These are phyloP conservation scores for Candidula unifasciata DNA, from an alignment of 2,888 invertebrate genomes.

Conservation along the genomic window DNA sequence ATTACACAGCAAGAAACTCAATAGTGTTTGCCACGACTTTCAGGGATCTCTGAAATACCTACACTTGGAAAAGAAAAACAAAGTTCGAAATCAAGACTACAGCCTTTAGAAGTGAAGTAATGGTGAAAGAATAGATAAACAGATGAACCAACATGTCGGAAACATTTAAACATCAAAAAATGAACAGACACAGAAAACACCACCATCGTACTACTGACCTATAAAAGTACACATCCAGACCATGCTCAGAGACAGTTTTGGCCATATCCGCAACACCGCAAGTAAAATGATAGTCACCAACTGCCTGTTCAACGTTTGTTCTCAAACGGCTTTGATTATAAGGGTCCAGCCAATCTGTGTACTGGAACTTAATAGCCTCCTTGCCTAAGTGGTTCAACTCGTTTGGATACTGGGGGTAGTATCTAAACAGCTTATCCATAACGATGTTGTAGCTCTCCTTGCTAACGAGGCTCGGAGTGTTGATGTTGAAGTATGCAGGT, in stretches of 20 bases:
- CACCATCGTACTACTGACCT: conserved; percentile 81
- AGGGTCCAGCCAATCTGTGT: conserved; percentile 93
- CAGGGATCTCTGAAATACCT: no score
- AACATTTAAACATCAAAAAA: no score
- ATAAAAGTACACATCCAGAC: conserved; percentile 92
- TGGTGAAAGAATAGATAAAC: no score
- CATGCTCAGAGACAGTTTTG: conserved; percentile 90
- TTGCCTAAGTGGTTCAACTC: conserved; percentile 84
- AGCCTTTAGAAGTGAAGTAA: no score
- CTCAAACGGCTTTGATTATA: conserved; percentile 34
- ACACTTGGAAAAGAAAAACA: no score
- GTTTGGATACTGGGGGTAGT: conserved; percentile 78
- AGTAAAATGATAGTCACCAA: conserved; percentile 95
- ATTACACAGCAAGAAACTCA: no score
- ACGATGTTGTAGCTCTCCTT: conserved; percentile 87
- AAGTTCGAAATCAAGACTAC: no score
- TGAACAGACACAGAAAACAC: neutral
- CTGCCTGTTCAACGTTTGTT: conserved; percentile 71
- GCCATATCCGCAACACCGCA: conserved; percentile 97
- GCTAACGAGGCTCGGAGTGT: conserved; percentile 81
- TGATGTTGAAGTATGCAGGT: conserved; percentile 55
- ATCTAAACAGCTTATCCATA: conserved; percentile 89
- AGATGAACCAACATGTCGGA: no score
- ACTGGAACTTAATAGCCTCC: conserved; percentile 92
- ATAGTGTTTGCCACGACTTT: no score